Base-by-base conservation (phyloP, 2,113 vertebrate genomes). In the Pungitius pungitius region DNA sequence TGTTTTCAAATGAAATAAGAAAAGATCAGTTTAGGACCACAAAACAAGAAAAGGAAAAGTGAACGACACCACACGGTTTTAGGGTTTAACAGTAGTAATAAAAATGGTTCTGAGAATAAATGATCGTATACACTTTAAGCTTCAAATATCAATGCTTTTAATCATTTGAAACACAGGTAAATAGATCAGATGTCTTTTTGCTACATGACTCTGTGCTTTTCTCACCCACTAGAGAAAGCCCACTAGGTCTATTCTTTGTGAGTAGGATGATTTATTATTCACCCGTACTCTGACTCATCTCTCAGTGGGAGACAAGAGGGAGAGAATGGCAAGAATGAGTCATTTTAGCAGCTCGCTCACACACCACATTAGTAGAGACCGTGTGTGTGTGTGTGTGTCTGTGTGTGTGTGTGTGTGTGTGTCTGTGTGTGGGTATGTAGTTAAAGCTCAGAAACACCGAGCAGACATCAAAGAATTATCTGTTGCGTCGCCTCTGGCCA, bases 321-420 rank as follows among this genome's bases (percentile, higher is more conserved):
- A 85, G 67, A 91, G 67, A 86, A 86, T 56, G 87, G 74, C 66
- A 77, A 73, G 75, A 71, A 79, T 88, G 89, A 90, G 73, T 91
- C 88, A 88, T 75, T 85, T 74, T 57, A 75, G 67, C 78, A 72
- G 35, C 75, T 74, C 72, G 17, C 66, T 37, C 49, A 43, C 39
- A 68, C 62, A 33, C 47, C 0, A 20, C 33, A 77, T 69, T 67
- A 72, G 86, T 77, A 82, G 57, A 75, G 6, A 35, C 61, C 76
- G 77, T 30, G 27, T 64, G 65, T 81, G n/a, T 20, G 45, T 51
- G 20, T n/a, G 18, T 47, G 45, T 47, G 20, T 49, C 20, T n/a
- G 20, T 49, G 47, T 51, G 18, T 51, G 47, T 51, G 47, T 51
- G 45, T 47, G 45, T 47, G 45, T 47, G 45, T n/a, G 45, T n/a